Conservation (phyloP, 2,888 invertebrate genomes). For the Adelphocoris suturalis region DNA sequence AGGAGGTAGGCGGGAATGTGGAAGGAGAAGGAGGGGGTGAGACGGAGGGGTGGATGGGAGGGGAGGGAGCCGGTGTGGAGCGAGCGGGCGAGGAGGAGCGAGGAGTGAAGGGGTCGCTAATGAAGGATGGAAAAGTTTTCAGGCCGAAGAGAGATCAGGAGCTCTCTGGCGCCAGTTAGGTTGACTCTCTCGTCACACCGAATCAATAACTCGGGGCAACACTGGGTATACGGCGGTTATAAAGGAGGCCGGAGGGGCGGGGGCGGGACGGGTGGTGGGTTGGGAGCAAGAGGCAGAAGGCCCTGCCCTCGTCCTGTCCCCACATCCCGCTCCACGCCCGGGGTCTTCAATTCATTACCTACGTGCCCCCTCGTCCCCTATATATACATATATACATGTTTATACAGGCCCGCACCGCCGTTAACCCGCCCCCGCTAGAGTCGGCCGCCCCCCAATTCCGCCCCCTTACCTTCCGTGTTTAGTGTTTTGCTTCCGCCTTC, state of each 20-base stretch:
- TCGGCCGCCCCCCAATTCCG: background rate
- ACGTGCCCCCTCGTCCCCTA: too few species aligned
- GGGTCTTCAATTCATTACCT: conserved; percentile 20
- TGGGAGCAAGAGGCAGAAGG: conserved; percentile 13
- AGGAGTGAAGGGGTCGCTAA: conserved; percentile 62
- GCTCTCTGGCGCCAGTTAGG: conserved; percentile 69
- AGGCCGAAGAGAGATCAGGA: conserved; percentile 67
- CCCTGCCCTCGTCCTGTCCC: conserved; percentile 30
- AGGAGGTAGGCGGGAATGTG: background rate
- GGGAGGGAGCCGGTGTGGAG: background rate
- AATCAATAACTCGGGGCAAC: conserved; percentile 67
- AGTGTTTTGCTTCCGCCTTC: conserved; percentile 47
- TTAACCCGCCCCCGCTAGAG: background rate
- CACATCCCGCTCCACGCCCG: conserved; percentile 32
- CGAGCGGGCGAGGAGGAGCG: background rate
- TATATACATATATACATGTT: conserved; percentile 22
- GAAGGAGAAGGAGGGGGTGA: background rate
- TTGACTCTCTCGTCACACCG: conserved; percentile 62
- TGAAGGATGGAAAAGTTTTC: conserved; percentile 69
- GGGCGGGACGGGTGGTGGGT: background rate
- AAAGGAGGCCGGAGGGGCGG: background rate
- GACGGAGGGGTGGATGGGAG: background rate
- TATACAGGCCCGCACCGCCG: conserved; percentile 23
- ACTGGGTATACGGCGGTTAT: conserved; percentile 60
- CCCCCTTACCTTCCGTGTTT: conserved; percentile 36